Percentiles rank a stretch among this genome's conserved stretches.
These are phyloP conservation scores for Ophraella communa DNA, from an alignment of 2,888 invertebrate species.

Conservation along the genomic window DNA sequence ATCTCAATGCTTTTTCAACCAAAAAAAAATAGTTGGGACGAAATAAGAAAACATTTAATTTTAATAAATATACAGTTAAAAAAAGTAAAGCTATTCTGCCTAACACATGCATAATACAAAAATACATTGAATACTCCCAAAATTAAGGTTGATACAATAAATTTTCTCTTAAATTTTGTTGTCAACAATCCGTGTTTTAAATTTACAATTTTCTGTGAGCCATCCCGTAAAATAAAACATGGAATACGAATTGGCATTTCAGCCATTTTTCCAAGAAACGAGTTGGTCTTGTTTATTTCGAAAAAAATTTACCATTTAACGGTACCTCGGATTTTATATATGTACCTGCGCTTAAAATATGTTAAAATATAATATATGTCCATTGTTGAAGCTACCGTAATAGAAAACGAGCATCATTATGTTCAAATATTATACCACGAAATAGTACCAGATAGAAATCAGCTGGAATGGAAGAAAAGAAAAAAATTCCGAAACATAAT, in stretches of 20 bases:
- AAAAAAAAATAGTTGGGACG: no score
- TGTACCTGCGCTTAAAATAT: slow-evolving; percentile 34
- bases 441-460: slow-evolving; percentile 51
- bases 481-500: slow-evolving; percentile 52
- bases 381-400: slow-evolving; percentile 41
- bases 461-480: slow-evolving; percentile 21
- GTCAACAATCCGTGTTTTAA: no score
- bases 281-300: slow-evolving; percentile 19
- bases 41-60: no score
- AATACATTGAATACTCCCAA: no score
- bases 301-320: slow-evolving; percentile 33
- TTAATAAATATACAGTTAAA: no score
- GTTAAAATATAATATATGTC: slow-evolving; percentile 38
- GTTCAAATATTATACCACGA: slow-evolving; percentile 46
- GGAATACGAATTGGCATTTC: slow-evolving; percentile 1
- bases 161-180: no score
- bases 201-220: no score
- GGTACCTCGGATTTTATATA: slow-evolving; percentile 32
- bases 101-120: no score
- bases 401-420: slow-evolving; percentile 46
- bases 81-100: no score
- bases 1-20: no score
- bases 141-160: no score
- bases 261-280: slow-evolving; percentile 16
- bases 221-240: no score